These are phyloP conservation scores for Neoascia interrupta DNA, from an alignment of 2,888 invertebrate genomes.

Conservation along the genomic window DNA sequence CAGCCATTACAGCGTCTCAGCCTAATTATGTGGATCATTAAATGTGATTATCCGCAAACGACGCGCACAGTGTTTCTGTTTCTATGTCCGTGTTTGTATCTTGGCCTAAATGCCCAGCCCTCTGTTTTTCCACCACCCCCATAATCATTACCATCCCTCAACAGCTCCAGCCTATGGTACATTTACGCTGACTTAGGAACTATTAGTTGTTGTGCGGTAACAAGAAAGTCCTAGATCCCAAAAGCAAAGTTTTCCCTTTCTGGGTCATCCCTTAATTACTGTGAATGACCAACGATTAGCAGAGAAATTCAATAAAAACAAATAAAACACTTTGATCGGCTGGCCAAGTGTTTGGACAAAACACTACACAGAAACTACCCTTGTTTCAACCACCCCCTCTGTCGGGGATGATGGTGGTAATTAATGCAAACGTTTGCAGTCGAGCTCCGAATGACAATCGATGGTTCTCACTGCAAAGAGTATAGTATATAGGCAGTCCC, in stretches of 20 bases:
- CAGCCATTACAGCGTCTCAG: conserved; percentile 46
- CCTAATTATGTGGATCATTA: conserved; percentile 66
- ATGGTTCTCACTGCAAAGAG: neutral
- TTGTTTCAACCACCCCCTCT: neutral
- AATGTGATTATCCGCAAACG: conserved; percentile 65
- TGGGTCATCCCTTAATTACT: conserved; percentile 52
- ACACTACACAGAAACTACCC: too few relatives aligned
- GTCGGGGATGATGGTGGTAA: too few relatives aligned
- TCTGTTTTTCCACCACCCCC: conserved; percentile 30
- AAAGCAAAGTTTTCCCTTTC: conserved; percentile 10
- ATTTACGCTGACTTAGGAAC: conserved; percentile 37
- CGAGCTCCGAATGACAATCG: conserved; percentile 19
- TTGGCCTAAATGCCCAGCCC: conserved; percentile 5
- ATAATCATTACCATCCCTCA: conserved; percentile 43
- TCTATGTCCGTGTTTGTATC: conserved; percentile 26
- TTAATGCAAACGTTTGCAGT: conserved; percentile 23
- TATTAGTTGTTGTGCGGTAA: conserved; percentile 33
- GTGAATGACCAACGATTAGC: conserved; percentile 41
- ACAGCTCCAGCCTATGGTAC: conserved; percentile 14
- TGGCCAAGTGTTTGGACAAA: conserved; percentile 16
- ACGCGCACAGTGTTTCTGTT: conserved; percentile 26
- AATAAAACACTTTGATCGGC: conserved; percentile 22
- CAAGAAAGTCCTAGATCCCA: conserved; percentile 8
- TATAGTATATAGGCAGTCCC: neutral
- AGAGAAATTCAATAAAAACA: conserved; percentile 19